These are phyloP conservation scores for Antitype chi DNA, from an alignment of 2,888 invertebrate species.

Conservation along the genomic window DNA sequence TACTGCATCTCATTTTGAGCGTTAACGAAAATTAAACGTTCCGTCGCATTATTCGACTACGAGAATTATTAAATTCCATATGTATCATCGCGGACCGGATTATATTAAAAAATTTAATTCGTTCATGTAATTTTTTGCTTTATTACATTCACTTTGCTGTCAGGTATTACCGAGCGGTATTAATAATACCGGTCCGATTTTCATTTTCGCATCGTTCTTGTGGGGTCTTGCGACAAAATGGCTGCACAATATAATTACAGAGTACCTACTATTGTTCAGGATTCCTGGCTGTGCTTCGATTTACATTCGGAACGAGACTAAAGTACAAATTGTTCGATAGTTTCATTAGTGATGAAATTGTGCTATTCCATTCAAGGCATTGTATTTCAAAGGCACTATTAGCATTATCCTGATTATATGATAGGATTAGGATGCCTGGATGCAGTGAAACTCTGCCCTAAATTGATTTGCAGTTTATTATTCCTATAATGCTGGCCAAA, in stretches of 20 bases:
- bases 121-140: conserved; percentile 78
- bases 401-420: not conserved
- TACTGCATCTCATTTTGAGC: conserved; percentile 53
- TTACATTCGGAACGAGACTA: conserved; percentile 83
- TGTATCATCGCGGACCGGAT: conserved; percentile 60
- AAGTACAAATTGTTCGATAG: conserved; percentile 69
- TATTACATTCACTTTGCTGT: conserved; percentile 74
- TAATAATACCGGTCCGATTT: conserved; percentile 80
- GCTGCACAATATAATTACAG: conserved; percentile 88
- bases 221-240: conserved; percentile 78
- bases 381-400: not conserved
- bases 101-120: conserved; percentile 75
- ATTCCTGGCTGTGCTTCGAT: conserved; percentile 80
- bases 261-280: conserved; percentile 78
- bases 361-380: conserved; percentile 14
- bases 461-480: not conserved
- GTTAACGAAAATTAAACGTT: conserved; percentile 48
- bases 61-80: conserved; percentile 63
- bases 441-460: not conserved
- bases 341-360: conserved; percentile 65
- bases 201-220: conserved; percentile 75
- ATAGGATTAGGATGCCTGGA: no score
- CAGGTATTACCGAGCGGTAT: conserved; percentile 74
- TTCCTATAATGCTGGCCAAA: not conserved
- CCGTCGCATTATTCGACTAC: conserved; percentile 44